Percentiles rank a stretch among this genome's conserved stretches.
These are phyloP conservation scores for Ciona savignyi DNA, from an alignment of 23 tunicate species.

Conservation along the genomic window DNA sequence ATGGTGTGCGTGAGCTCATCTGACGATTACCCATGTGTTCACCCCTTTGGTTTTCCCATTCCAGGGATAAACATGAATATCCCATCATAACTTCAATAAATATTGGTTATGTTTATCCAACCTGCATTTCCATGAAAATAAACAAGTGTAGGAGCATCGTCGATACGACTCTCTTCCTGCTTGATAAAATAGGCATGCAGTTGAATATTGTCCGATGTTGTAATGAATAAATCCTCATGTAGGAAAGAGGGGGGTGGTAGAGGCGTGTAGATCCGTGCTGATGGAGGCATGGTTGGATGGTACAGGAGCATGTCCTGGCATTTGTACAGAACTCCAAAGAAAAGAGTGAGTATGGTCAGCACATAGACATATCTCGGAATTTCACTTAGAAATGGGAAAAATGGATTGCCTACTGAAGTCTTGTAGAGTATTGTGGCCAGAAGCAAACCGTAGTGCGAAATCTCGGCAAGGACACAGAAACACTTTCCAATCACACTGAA, in stretches of 20 bases:
- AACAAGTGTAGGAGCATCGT: slow-evolving; percentile 55
- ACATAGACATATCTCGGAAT: slow-evolving; percentile 17
- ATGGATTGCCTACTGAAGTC: background rate
- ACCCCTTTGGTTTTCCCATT: too few species aligned
- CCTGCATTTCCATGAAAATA: slow-evolving; percentile 97
- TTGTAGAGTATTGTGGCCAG: slow-evolving; percentile 29
- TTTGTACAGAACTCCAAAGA: slow-evolving; percentile 50
- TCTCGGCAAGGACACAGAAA: slow-evolving; percentile 20
- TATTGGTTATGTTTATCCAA: too few species aligned
- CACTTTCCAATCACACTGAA: slow-evolving; percentile 12
- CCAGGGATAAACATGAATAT: too few species aligned
- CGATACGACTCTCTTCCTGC: slow-evolving; percentile 9
- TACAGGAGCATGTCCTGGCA: slow-evolving; percentile 63
- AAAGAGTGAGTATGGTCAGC: slow-evolving; percentile 17
- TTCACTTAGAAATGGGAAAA: background rate
- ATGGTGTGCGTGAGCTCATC: too few species aligned
- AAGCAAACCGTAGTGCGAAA: slow-evolving; percentile 28
- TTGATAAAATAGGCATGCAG: slow-evolving; percentile 77
- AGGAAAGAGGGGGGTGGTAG: slow-evolving; percentile 21
- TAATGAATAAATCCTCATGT: slow-evolving; percentile 43
- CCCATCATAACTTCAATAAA: too few species aligned
- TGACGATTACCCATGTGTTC: too few species aligned
- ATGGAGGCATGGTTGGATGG: slow-evolving; percentile 65
- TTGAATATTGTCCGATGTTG: slow-evolving; percentile 44
- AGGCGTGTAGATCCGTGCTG: slow-evolving; percentile 47